Conservation (phyloP, 2,797 vertebrate species). For the Pempheris klunzingeri region DNA sequence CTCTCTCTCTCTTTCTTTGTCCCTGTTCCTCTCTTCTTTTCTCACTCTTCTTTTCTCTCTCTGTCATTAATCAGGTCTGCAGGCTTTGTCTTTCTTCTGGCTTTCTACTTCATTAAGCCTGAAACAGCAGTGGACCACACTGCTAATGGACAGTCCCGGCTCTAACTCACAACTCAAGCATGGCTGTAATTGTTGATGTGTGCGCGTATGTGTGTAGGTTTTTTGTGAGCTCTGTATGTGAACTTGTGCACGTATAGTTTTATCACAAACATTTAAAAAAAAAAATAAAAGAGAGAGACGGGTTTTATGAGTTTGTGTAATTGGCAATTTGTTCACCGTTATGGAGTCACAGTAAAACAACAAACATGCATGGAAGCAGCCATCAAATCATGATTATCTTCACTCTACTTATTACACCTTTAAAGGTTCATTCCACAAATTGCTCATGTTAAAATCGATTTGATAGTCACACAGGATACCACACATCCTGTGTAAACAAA, state of each 20-base stretch:
- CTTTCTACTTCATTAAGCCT: constrained; percentile 81
- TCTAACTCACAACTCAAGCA: constrained; percentile 64
- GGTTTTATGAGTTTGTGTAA: constrained; percentile 18
- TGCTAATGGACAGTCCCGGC: constrained; percentile 75
- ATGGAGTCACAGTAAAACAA: not conserved
- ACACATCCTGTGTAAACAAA: not conserved
- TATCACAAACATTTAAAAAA: constrained; percentile 15
- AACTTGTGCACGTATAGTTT: constrained; percentile 2
- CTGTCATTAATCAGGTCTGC: constrained; percentile 72
- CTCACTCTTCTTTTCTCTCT: constrained; percentile 9
- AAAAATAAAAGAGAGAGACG: too few relatives aligned
- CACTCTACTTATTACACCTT: constrained; percentile 7
- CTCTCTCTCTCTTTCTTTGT: constrained; percentile 36
- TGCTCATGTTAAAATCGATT: constrained; percentile 10
- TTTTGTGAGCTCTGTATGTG: not conserved
- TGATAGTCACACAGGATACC: not conserved
- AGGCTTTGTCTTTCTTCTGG: constrained; percentile 60
- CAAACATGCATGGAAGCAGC: not conserved
- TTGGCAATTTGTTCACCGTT: constrained; percentile 1
- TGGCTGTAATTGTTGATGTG: constrained; percentile 44
- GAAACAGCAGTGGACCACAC: constrained; percentile 64
- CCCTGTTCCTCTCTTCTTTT: constrained; percentile 15
- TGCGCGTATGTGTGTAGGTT: constrained; percentile 10
- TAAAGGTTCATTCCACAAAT: not conserved
- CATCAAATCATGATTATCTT: not conserved